A percentile compares a stretch with the other conserved stretches of the same genome.
Conservation (phyloP, 2,113 vertebrate genomes). For the Rallus limicola region DNA sequence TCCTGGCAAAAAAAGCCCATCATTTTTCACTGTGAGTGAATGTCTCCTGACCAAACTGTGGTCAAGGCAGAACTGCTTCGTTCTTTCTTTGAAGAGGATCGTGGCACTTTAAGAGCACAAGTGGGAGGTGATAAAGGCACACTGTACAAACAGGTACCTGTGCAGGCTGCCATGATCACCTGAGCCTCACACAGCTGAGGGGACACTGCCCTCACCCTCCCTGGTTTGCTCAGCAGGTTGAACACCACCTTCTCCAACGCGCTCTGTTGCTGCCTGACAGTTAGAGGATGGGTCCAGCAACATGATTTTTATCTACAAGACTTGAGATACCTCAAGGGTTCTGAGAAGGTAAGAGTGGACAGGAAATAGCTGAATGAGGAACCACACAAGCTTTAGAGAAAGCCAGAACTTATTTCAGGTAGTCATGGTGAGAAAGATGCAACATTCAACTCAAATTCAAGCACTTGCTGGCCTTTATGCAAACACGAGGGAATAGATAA, state of each 20-base stretch:
- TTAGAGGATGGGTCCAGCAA: fast-evolving
- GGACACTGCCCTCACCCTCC: not conserved
- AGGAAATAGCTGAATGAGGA: not conserved
- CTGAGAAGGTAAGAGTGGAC: not conserved
- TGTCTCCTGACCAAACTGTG: not conserved
- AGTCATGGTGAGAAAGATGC: not conserved
- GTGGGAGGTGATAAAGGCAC: not conserved
- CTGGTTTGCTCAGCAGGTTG: not conserved
- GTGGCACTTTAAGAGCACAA: slow-evolving; percentile 27
- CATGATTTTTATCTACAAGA: fast-evolving
- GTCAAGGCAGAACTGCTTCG: not conserved
- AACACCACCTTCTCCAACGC: not conserved
- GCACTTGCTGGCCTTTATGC: not conserved
- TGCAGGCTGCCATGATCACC: not conserved
- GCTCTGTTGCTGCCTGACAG: fast-evolving
- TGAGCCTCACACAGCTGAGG: fast-evolving
- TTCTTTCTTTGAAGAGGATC: not conserved
- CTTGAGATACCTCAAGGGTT: too few species aligned
- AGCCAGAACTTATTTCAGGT: not conserved
- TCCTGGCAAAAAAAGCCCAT: not conserved
- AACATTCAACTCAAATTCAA: not conserved
- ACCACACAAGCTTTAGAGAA: not conserved
- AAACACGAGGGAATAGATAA: not conserved
- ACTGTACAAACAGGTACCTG: not conserved
- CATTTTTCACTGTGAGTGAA: not conserved